Evolutionary conservation across 1,140 invertebrate species (phyloP), one percentile per base, ranked within the genome.

Genomic region (Drosophila mauritiana): DNA sequence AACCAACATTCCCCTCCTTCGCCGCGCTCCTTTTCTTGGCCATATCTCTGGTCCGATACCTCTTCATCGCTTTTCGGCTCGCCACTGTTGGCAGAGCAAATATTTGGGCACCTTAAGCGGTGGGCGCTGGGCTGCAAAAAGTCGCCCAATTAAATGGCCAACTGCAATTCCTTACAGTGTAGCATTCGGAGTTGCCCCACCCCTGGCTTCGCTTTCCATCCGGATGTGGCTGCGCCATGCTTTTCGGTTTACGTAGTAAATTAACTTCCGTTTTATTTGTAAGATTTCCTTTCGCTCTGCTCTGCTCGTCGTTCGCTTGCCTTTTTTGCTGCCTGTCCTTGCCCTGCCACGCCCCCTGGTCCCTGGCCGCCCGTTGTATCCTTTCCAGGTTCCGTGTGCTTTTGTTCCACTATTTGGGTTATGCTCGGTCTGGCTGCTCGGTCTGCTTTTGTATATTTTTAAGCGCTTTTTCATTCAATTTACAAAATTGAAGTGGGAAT

Each of bases 191-290:
- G 59, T 62, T 65, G 59, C 56, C 58, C 34, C 11, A 4, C 34
- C 51, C 3, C 20, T 25, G 11, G 2, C 54, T 39, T 48, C 70
- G 42, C 42, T 43, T 27, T 39, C 20, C 45, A 48, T 55, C 64
- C 88, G 88, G 80, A 88, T 91, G 88, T 91, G 83, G 90, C 73
- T 90, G 84, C 85, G 84, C 84, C 84, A 84, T 89, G 78, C 80
- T 85, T 80, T 89, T 84, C 84, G 89, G 89, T 88, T 91, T 91
- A 91, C 84, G 89, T 89, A 91, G 88, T 91, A 91, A 91, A 91
- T 91, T 91, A 91, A 91, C 89, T 91, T 91, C 89, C 89, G 89
- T 91, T 91, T 91, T 91, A 88, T 91, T 91, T 91, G 83, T 84
- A 91, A 89, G 84, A 89, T 89, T 89, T 89, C 85, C 85, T 84